Conservation (phyloP, 2,113 vertebrate species). For the Rhinoptilus africanus region DNA sequence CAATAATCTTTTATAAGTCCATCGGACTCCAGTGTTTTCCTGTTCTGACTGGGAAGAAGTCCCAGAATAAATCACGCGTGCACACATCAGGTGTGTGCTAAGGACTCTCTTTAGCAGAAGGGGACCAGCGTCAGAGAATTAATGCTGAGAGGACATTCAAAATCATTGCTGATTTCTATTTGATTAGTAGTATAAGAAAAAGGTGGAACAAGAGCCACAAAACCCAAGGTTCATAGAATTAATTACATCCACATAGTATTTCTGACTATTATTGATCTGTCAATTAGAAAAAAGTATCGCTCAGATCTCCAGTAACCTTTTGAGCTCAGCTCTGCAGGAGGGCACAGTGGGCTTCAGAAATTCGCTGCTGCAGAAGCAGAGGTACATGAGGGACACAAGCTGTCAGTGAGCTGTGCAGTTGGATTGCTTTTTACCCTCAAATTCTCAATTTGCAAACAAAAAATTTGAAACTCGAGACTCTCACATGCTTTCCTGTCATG, state of each 20-base stretch:
- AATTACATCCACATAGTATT: background rate
- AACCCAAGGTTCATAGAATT: background rate
- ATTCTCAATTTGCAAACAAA: background rate
- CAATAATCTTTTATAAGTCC: constrained; percentile 64
- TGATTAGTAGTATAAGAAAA: background rate
- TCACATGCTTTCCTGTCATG: accelerated
- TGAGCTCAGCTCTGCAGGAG: background rate
- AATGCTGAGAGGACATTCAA: background rate
- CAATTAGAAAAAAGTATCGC: background rate
- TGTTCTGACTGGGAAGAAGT: background rate
- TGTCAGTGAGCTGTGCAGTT: background rate
- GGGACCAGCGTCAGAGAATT: background rate
- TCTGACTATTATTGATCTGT: background rate
- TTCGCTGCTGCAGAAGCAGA: background rate
- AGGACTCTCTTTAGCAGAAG: background rate
- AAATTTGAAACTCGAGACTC: background rate
- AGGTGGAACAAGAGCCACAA: background rate
- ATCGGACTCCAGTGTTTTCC: background rate
- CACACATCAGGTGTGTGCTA: constrained; percentile 32
- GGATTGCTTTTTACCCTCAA: background rate
- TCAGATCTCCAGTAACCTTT: background rate
- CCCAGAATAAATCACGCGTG: background rate
- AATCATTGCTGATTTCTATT: background rate
- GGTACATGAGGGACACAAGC: background rate
- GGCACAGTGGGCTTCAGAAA: background rate